These are phyloP conservation scores for Tachystola acroxantha DNA, from an alignment of 2,888 invertebrate genomes.

Conservation along the genomic window DNA sequence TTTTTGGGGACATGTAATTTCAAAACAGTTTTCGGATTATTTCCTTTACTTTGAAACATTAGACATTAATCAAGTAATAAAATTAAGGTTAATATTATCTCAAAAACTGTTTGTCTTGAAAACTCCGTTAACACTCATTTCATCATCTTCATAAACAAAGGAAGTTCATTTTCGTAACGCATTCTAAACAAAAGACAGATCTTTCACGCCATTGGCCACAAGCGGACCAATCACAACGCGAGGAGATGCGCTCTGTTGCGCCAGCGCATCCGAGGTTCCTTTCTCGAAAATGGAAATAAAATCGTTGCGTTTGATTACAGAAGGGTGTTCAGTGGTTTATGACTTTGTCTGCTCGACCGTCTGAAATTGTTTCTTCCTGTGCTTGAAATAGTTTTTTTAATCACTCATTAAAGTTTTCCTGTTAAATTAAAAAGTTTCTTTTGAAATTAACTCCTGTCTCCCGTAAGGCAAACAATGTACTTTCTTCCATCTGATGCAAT, in stretches of 20 bases:
- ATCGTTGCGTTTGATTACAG: constrained; percentile 17
- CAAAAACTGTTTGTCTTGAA: too few relatives aligned
- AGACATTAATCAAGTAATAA: too few relatives aligned
- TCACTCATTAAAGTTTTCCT: background rate
- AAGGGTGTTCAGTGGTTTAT: constrained; percentile 15
- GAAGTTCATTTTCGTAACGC: constrained; percentile 11
- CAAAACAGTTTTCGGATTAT: too few relatives aligned
- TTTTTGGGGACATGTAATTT: too few relatives aligned
- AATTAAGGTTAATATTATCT: too few relatives aligned
- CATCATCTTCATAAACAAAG: constrained; percentile 10
- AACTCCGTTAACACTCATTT: too few relatives aligned
- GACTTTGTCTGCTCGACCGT: constrained; percentile 4
- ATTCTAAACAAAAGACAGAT: constrained; percentile 14
- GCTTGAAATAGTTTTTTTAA: background rate
- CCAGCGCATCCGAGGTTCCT: constrained; percentile 21
- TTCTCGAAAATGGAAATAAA: constrained; percentile 20
- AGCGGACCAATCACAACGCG: constrained; percentile 16
- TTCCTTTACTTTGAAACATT: too few relatives aligned
- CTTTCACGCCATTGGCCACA: constrained; percentile 12
- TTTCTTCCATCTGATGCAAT: too few relatives aligned
- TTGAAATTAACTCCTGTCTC: too few relatives aligned
- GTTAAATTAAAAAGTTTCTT: too few relatives aligned
- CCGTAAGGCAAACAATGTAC: too few relatives aligned
- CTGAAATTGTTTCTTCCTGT: background rate
- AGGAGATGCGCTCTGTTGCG: constrained; percentile 25